Conservation (phyloP, 2,888 invertebrate species). For the Parapristionchus giblindavisi region DNA sequence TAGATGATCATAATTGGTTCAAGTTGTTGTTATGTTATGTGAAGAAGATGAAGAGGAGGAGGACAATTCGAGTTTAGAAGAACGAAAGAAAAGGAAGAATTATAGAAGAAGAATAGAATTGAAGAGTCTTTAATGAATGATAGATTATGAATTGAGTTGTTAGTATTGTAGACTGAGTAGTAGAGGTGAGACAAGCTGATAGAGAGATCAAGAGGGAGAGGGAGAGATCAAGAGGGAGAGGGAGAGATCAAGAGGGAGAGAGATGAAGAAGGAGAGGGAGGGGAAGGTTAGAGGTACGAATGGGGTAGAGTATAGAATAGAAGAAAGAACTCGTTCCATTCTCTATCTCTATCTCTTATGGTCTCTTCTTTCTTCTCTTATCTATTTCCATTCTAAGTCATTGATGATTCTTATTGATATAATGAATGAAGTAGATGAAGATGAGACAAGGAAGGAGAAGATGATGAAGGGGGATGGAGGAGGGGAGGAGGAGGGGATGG, state of each 20-base stretch:
- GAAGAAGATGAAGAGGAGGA: no score
- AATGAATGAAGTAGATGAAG: not conserved
- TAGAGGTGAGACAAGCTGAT: not conserved
- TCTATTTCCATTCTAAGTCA: no score
- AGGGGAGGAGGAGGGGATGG: conserved; percentile 1
- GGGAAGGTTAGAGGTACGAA: not conserved
- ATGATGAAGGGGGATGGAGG: conserved; percentile 26
- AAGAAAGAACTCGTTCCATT: no score
- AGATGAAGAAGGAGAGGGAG: no score
- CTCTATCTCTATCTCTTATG: no score
- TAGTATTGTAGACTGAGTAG: not conserved
- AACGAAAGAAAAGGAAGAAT: no score
- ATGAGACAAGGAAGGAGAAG: conserved; percentile 13
- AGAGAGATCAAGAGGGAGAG: not conserved
- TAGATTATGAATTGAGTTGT: not conserved
- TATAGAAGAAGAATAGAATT: no score
- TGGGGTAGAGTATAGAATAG: not conserved
- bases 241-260: not conserved
- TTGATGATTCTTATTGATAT: no score
- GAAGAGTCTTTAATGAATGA: not conserved
- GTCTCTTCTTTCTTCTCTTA: no score
- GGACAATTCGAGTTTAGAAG: no score
- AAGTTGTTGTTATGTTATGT: no score
- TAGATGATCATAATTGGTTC: not conserved
- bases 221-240: not conserved